Evolutionary conservation across 2,113 vertebrate species (phyloP).

Genomic region (Pseudorasbora parva): DNA sequence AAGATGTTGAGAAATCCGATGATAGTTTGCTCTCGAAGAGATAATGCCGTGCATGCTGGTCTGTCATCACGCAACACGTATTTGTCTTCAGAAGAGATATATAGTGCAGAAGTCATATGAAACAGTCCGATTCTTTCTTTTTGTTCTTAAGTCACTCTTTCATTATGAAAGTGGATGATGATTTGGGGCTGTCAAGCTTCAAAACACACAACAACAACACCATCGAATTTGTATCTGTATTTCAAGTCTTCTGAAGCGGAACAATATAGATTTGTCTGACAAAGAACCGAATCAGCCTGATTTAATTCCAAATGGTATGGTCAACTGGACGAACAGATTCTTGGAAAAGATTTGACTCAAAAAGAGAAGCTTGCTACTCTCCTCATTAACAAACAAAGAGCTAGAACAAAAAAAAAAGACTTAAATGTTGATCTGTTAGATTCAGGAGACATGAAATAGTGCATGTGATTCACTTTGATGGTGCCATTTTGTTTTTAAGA

Average conservation of each 20-base stretch:
- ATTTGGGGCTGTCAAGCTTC: not conserved
- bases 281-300: not conserved
- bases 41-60: not conserved
- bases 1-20: not conserved
- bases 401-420: not conserved
- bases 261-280: not conserved
- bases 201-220: not conserved
- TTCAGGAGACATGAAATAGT: too few species aligned
- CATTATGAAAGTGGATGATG: not conserved
- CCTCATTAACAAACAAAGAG: not conserved
- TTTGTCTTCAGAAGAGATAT: not conserved
- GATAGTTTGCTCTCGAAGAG: not conserved
- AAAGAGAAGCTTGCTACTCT: not conserved
- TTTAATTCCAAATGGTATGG: not conserved
- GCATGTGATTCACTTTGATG: not conserved
- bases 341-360: too few species aligned
- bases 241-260: not conserved
- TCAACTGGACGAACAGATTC: not conserved
- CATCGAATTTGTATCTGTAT: not conserved
- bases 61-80: not conserved
- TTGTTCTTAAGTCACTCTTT: not conserved
- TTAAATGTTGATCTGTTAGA: not conserved
- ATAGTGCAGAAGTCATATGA: not conserved
- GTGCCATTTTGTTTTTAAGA: not conserved
- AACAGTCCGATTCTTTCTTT: not conserved